Percentiles rank a stretch among this genome's conserved stretches.
phyloP scores from a whole-genome alignment of 2,113 vertebrate species.

The Tragelaphus scriptus region DNA sequence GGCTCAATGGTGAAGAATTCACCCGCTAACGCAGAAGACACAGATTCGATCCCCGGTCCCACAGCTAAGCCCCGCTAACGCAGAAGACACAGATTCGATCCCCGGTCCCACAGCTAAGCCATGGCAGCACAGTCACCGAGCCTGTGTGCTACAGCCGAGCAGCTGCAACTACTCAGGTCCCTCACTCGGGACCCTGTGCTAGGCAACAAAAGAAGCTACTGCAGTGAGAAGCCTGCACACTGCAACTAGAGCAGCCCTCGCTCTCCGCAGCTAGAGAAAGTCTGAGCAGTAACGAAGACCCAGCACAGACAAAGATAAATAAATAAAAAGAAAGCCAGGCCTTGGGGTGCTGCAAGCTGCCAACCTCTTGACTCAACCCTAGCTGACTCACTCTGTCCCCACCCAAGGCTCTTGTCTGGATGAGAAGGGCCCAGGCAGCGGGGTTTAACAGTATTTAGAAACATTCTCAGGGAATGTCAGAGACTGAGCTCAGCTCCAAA shows the following conservation, averaged over 20 bases:
- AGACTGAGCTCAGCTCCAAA: background rate
- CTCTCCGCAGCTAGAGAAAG: background rate
- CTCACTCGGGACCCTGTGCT: fast-evolving
- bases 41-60: background rate
- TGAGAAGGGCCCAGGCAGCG: background rate
- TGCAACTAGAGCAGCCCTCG: background rate
- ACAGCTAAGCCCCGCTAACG: background rate
- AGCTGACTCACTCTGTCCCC: background rate
- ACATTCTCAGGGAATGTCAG: background rate
- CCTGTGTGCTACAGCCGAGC: background rate
- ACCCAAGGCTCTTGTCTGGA: background rate
- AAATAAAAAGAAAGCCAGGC: background rate
- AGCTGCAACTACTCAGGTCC: background rate
- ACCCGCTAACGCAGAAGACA: background rate
- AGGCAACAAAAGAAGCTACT: background rate
- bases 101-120: background rate
- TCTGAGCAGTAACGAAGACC: background rate
- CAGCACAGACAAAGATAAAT: background rate
- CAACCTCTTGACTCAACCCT: background rate
- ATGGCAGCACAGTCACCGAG: background rate
- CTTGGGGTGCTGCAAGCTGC: too few relatives aligned
- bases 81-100: background rate
- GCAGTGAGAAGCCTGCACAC: background rate
- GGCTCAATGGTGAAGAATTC: background rate
- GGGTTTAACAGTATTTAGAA: background rate